Evolutionary conservation across 2,113 vertebrate genomes (phyloP).

Genomic region (Saimiri boliviensis): DNA sequence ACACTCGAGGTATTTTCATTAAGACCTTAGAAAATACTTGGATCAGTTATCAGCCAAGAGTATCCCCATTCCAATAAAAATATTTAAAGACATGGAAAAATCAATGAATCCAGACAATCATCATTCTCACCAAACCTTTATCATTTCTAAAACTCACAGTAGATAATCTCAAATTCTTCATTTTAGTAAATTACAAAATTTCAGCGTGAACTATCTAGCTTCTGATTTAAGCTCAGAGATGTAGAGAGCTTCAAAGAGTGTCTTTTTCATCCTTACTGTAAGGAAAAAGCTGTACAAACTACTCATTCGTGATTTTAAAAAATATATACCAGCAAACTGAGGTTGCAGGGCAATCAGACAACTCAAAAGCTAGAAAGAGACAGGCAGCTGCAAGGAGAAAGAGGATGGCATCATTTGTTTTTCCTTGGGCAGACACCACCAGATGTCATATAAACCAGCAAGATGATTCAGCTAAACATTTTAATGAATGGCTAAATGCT

Average conservation of each 20-base stretch:
- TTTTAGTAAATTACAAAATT: background rate
- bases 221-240: constrained; percentile 1
- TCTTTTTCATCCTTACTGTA: background rate
- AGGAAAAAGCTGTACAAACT: background rate
- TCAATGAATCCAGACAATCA: background rate
- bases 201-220: background rate
- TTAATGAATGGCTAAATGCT: background rate
- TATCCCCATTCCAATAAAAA: background rate
- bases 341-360: background rate
- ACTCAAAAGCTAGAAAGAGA: background rate
- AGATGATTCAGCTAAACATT: background rate
- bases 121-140: background rate
- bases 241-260: background rate
- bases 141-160: background rate
- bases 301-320: background rate
- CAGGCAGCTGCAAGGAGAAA: background rate
- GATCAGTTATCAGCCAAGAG: background rate
- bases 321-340: background rate
- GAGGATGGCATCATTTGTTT: background rate
- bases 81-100: background rate
- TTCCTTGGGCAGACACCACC: background rate
- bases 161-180: background rate
- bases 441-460: background rate
- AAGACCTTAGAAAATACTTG: background rate
- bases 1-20: background rate